Evolutionary conservation across 92 coral and sea anemone genomes (phyloP), one percentile per base, ranked within the genome.

Genomic region (Phenganax marumi): DNA sequence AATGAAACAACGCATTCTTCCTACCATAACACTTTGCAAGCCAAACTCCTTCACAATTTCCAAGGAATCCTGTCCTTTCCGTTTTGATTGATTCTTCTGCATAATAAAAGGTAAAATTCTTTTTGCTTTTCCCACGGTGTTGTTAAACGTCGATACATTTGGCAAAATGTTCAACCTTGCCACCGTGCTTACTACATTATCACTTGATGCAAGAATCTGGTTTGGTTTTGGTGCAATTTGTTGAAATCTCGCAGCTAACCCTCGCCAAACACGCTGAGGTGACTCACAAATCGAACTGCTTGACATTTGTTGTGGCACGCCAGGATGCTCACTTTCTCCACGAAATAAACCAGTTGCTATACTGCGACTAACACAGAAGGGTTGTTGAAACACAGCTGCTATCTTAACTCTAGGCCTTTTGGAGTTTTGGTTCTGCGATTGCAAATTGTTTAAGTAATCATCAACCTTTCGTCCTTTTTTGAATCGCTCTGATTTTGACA

Each of bases 361-460:
- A 57, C 14, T 57, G 64, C 21, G n/a, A n/a, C n/a, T n/a, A n/a
- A n/a, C 64, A 57, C 64, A 11, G 14, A 57, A 22, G 8, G 64
- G 14, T 57, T 22, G 64, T 57, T 57, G 64, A 57, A 57, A 57
- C 64, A 57, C 64, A 6, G 64, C 64, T 57, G 64, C 64, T 57
- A 57, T 57, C 9, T 6, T 12, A 11, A 57, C 21, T 57, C 64
- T 57, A 5, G 64, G 7, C 64, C 64, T 57, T 12, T 57, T 57
- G 12, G 14, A 17, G 64, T 57, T 57, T 57, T 12, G 64, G 64
- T 57, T 57, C 64, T 9, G 64, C 64, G 21, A 57, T 22, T 57
- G 7, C 14, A 17, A 57, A 57, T 57, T 57, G 64, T 57, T 22
- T 5, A 57, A 57, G 18, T 5, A 57, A 57, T 4, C 64, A 5